Evolutionary conservation across 1,140 invertebrate species (phyloP), one percentile per base, ranked within the genome.

Genomic region (Solenopsis fugax): DNA sequence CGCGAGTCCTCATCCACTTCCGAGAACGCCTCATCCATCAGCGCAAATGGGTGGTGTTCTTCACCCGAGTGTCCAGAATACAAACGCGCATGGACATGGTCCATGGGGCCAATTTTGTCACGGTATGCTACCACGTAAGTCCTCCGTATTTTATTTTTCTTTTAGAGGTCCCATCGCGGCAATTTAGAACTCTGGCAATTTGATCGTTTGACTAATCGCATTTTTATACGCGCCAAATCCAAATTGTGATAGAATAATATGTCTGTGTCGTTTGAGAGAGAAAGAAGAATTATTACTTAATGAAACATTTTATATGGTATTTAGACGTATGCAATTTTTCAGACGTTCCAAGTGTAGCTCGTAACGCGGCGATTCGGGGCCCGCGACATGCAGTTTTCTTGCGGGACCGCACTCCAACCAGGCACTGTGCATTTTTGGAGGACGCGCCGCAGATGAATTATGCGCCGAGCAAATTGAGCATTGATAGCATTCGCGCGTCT

Each of bases 81-180:
- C 92, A 12, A 93, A 93, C 90, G 77, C 92, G 37, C 94, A 94
- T 81, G 90, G 89, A 87, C 87, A 92, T 64, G 78, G 88, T 90
- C 87, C 91, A 9, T 95, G 95, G 95, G 88, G 92, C 75, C 95
- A 95, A 89, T 95, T 95, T 92, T 95, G 94, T 88, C 90, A 91
- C 60, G 91, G 92, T 12, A 84, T 95, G 41, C 89, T 94, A 77
- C 91, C 95, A 52, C 91, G 95, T 95, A 91, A 95, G 94, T 93
- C 0, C 52, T 12, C 24, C 6, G 9, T 67, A 41, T 24, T 69
- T 64, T 45, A 18, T 41, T 45, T 4, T 10, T 54, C 1, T 45
- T 56, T 1, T 21, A 54, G 9, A 41, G 29, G 4, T 60, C 24
- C 13, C 21, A 29, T 2, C 1, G n/a, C 2, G 7, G 4, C 12